Evolutionary conservation across 92 coral and sea anemone species (phyloP).

Genomic region (Actinostola sp.): DNA sequence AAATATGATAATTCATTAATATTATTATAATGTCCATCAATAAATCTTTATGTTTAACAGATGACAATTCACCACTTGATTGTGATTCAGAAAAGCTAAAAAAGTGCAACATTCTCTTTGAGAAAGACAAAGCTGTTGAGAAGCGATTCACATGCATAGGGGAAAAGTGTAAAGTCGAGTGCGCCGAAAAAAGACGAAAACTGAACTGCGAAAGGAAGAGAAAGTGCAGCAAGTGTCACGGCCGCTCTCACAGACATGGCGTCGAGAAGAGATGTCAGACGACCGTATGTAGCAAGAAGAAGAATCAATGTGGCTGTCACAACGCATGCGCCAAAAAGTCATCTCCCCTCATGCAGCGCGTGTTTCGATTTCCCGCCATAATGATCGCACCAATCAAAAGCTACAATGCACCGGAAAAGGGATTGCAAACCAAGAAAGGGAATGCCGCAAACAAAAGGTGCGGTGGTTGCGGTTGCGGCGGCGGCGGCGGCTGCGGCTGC

Average conservation of each 20-base stretch:
- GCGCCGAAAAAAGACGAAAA: constrained; percentile 36
- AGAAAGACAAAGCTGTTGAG: constrained; percentile 18
- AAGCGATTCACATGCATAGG: constrained; percentile 30
- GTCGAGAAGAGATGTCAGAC: constrained; percentile 28
- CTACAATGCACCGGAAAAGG: constrained; percentile 8
- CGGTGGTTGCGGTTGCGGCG: constrained; percentile 57
- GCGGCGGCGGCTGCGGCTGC: constrained; percentile 52
- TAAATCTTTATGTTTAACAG: background rate
- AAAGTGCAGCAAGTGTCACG: constrained; percentile 16
- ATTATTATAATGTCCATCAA: background rate
- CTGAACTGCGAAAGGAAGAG: constrained; percentile 26
- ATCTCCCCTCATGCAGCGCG: constrained; percentile 39
- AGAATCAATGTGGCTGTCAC: constrained; percentile 29
- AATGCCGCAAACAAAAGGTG: constrained; percentile 29
- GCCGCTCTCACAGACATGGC: constrained; percentile 29
- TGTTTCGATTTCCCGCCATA: constrained; percentile 35
- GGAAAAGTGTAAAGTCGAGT: constrained; percentile 39
- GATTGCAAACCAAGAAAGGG: constrained; percentile 8
- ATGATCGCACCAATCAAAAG: constrained; percentile 39
- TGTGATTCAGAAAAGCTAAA: constrained; percentile 16
- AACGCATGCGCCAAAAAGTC: constrained; percentile 37
- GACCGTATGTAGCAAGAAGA: constrained; percentile 4
- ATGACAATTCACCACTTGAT: background rate
- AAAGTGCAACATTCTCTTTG: constrained; percentile 35
- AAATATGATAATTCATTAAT: background rate